A percentile compares a stretch with the other conserved stretches of the same genome.
Evolutionary conservation across 1,140 invertebrate species (phyloP).

Genomic region (Palaemon carinicauda): DNA sequence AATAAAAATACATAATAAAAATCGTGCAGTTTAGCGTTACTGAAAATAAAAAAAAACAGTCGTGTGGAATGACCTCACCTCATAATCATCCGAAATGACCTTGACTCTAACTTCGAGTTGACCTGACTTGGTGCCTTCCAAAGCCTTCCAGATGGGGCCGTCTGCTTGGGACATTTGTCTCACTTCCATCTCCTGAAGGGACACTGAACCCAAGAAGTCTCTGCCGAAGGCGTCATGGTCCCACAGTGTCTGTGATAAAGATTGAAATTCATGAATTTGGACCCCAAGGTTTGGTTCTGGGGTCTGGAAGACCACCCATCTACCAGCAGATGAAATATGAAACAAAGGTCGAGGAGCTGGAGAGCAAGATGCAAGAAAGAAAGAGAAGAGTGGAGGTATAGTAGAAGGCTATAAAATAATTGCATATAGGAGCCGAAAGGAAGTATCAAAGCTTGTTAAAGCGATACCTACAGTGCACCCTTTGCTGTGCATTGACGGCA

Average conservation of each 20-base stretch:
- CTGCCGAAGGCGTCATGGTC: conserved; percentile 47
- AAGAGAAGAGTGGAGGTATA: too few relatives aligned
- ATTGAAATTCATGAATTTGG: too few relatives aligned
- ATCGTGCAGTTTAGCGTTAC: background rate
- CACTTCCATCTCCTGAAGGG: conserved; percentile 31
- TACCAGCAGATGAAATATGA: too few relatives aligned
- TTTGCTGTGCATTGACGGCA: too few relatives aligned
- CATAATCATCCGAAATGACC: conserved; percentile 50
- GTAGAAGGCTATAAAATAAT: too few relatives aligned
- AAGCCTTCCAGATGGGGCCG: conserved; percentile 4
- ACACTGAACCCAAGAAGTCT: conserved; percentile 41
- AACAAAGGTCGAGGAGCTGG: too few relatives aligned
- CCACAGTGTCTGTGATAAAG: conserved; percentile 26
- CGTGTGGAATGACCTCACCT: background rate
- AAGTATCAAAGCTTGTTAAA: too few relatives aligned
- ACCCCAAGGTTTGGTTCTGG: too few relatives aligned
- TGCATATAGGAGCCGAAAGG: too few relatives aligned
- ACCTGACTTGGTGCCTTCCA: conserved; percentile 45
- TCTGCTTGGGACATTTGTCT: conserved; percentile 26
- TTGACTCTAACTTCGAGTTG: conserved; percentile 41
- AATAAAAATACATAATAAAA: background rate
- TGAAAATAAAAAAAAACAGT: background rate
- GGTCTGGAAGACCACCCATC: background rate
- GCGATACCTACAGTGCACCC: too few relatives aligned
- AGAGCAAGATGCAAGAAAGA: too few relatives aligned